phyloP scores from a whole-genome alignment of 1,140 invertebrate genomes.

The Artemia franciscana region DNA sequence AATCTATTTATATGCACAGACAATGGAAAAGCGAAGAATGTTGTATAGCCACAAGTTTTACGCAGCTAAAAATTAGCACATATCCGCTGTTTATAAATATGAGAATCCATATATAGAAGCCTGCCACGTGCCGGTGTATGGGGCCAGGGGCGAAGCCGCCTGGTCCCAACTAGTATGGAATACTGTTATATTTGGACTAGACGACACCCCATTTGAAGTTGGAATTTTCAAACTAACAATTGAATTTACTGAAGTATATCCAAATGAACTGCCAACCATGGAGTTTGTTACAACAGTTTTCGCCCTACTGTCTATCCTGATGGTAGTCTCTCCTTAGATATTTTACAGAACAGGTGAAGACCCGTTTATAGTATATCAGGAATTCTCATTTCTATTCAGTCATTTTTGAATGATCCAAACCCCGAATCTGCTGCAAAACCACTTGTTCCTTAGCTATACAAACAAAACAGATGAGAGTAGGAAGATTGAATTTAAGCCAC shows the following conservation, averaged over 20 bases:
- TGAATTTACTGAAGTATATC: constrained; percentile 44
- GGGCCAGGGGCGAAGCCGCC: too few relatives aligned
- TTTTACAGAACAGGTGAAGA: too few relatives aligned
- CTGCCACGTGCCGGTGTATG: too few relatives aligned
- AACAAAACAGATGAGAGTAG: constrained; percentile 38
- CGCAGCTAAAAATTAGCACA: too few relatives aligned
- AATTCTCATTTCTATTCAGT: constrained; percentile 40
- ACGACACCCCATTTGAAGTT: constrained; percentile 47
- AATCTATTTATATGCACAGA: too few relatives aligned
- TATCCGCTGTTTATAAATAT: too few relatives aligned
- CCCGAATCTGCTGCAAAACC: constrained; percentile 44
- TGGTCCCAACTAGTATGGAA: too few relatives aligned
- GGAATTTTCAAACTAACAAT: constrained; percentile 40
- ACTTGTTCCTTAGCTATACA: constrained; percentile 38
- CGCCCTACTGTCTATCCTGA: constrained; percentile 47
- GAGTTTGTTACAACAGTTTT: constrained; percentile 42
- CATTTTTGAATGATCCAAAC: constrained; percentile 37
- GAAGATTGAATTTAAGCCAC: constrained; percentile 40
- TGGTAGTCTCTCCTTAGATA: constrained; percentile 43
- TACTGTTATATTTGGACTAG: constrained; percentile 22
- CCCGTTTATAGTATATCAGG: constrained; percentile 41
- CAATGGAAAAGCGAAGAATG: too few relatives aligned
- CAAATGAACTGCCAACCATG: constrained; percentile 40
- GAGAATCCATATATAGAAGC: too few relatives aligned
- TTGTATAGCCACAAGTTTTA: too few relatives aligned